Evolutionary conservation across 1,140 invertebrate species (phyloP).

Genomic region (Chrysopa pallens): DNA sequence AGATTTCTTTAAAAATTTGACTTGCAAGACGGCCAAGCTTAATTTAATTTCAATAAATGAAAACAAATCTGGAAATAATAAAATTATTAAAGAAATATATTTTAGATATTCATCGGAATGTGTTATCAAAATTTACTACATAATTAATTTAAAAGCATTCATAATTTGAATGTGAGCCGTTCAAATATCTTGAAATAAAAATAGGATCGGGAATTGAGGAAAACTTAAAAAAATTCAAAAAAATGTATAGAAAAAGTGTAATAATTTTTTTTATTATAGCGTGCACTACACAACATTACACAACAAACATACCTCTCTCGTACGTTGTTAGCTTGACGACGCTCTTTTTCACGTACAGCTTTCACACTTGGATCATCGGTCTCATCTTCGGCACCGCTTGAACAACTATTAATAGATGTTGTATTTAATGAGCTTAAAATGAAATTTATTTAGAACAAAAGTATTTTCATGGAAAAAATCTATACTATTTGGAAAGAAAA

Average conservation of each 20-base stretch:
- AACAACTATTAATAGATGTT: constrained; percentile 8
- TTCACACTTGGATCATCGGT: constrained; percentile 69
- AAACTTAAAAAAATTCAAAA: constrained; percentile 1
- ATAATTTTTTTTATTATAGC: neutral
- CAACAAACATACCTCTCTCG: constrained; percentile 75
- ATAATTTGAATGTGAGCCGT: constrained; percentile 20
- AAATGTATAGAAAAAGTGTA: neutral
- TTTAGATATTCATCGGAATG: too few species aligned
- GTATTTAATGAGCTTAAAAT: neutral
- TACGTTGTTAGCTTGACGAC: constrained; percentile 95
- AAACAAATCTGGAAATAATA: too few species aligned
- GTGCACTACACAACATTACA: neutral
- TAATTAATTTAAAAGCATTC: constrained; percentile 4
- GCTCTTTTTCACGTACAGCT: constrained; percentile 86
- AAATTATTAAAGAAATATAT: too few species aligned
- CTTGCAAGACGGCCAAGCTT: too few species aligned
- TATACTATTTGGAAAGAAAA: too few species aligned
- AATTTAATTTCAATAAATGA: too few species aligned
- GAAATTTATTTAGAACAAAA: neutral
- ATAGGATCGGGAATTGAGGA: neutral
- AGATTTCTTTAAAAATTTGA: too few species aligned
- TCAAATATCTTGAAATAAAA: neutral
- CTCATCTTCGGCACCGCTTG: constrained; percentile 35
- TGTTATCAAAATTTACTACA: too few species aligned
- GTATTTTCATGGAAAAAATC: too few species aligned